Conservation (phyloP, 2,113 vertebrate species). For the Catharus minimus region DNA sequence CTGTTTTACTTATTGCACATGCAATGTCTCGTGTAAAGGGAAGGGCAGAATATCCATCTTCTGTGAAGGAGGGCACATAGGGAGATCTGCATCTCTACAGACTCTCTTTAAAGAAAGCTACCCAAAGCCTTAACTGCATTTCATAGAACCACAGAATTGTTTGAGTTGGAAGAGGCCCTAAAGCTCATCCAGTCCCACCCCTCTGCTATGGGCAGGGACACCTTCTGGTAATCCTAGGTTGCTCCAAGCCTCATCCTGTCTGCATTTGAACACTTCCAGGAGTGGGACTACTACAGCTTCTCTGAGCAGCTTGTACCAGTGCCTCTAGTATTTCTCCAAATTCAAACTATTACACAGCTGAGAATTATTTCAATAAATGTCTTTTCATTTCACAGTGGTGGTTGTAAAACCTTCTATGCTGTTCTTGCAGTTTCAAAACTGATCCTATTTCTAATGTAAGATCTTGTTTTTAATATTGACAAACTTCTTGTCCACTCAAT, state of each 20-base stretch:
- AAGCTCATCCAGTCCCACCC: background rate
- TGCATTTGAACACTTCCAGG: background rate
- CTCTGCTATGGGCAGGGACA: background rate
- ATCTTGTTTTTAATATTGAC: background rate
- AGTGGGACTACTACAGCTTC: background rate
- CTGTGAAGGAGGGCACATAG: background rate
- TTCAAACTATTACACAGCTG: background rate
- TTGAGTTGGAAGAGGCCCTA: background rate
- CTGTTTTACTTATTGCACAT: rapidly evolving
- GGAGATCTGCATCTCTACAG: background rate
- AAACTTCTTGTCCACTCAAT: background rate
- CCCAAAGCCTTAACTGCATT: background rate
- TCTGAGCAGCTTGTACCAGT: background rate
- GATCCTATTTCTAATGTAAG: background rate
- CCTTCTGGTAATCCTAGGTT: background rate
- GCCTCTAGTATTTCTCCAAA: background rate
- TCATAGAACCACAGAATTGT: background rate
- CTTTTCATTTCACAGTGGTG: background rate
- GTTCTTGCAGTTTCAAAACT: background rate
- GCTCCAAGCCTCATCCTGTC: background rate
- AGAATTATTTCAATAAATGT: background rate
- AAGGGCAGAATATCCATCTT: background rate
- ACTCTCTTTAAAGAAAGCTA: background rate
- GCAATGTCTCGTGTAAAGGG: background rate
- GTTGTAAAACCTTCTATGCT: background rate